Conservation (phyloP, 2,888 invertebrate species). For the Mythimna loreyi region DNA sequence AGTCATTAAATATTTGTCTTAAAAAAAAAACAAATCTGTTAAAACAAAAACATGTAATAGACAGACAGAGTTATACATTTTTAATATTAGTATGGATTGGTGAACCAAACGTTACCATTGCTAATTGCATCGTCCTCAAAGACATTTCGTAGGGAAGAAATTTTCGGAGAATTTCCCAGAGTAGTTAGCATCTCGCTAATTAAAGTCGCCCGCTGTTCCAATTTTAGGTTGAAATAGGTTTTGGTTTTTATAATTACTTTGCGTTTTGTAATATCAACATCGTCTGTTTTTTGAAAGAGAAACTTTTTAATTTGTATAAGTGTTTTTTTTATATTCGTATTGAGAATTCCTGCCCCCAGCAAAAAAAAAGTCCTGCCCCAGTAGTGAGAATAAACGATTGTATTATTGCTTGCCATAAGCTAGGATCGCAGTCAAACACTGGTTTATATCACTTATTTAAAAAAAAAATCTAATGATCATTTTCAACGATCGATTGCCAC, state of each 20-base stretch:
- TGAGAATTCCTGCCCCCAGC: too few species aligned
- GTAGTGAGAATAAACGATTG: neutral
- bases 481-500: too few species aligned
- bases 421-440: too few species aligned
- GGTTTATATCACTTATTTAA: too few species aligned
- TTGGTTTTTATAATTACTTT: conserved; percentile 47
- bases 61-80: too few species aligned
- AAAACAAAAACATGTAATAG: too few species aligned
- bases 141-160: conserved; percentile 26
- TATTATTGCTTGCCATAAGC: too few species aligned
- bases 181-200: conserved; percentile 41
- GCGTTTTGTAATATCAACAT: conserved; percentile 19
- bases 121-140: conserved; percentile 47
- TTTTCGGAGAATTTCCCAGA: conserved; percentile 35
- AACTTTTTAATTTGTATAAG: neutral
- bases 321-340: too few species aligned
- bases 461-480: too few species aligned
- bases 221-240: conserved; percentile 38
- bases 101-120: conserved; percentile 17
- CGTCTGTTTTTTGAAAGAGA: neutral
- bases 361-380: neutral
- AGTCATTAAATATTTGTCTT: too few species aligned
- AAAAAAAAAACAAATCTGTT: too few species aligned
- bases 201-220: conserved; percentile 42
- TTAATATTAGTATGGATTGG: neutral